Evolutionary conservation across 2,113 vertebrate genomes (phyloP).

Genomic region (Hepsetus odoe): DNA sequence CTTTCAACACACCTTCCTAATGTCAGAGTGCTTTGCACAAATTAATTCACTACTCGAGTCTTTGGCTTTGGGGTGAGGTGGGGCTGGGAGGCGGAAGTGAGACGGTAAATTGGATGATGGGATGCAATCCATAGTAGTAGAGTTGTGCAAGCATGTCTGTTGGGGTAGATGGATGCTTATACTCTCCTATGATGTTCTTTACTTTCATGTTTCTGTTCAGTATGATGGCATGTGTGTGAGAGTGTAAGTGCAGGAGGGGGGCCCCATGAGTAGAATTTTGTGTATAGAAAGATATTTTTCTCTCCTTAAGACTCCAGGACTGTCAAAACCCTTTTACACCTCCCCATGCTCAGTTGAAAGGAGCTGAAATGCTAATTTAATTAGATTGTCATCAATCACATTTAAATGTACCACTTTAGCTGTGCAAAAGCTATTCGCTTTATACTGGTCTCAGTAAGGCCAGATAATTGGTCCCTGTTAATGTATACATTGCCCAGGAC

Average conservation of each 20-base stretch:
- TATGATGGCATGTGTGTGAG: slow-evolving; percentile 51
- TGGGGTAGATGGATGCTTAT: neutral
- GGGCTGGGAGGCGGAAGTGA: slow-evolving; percentile 1
- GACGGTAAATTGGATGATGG: slow-evolving; percentile 55
- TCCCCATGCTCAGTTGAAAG: slow-evolving; percentile 62
- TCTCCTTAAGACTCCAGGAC: slow-evolving; percentile 41
- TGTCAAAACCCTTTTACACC: slow-evolving; percentile 67
- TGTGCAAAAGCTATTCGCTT: slow-evolving; percentile 39
- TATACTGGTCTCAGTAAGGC: slow-evolving; percentile 14
- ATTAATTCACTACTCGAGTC: slow-evolving; percentile 98
- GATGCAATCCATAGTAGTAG: slow-evolving; percentile 57
- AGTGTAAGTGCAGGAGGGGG: slow-evolving; percentile 53
- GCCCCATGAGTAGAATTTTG: slow-evolving; percentile 53
- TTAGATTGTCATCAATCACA: slow-evolving; percentile 75
- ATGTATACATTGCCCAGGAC: neutral
- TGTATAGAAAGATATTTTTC: slow-evolving; percentile 47
- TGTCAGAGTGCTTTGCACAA: slow-evolving; percentile 97
- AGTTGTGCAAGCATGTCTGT: slow-evolving; percentile 46
- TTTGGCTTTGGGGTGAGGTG: slow-evolving; percentile 63
- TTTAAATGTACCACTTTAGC: slow-evolving; percentile 69
- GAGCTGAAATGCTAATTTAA: slow-evolving; percentile 74
- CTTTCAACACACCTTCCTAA: slow-evolving; percentile 99
- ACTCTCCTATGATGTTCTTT: neutral
- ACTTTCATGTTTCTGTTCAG: slow-evolving; percentile 23
- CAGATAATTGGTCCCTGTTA: neutral